Base-by-base conservation (phyloP, 1,140 invertebrate species). In the Zaprionus taronus region DNA sequence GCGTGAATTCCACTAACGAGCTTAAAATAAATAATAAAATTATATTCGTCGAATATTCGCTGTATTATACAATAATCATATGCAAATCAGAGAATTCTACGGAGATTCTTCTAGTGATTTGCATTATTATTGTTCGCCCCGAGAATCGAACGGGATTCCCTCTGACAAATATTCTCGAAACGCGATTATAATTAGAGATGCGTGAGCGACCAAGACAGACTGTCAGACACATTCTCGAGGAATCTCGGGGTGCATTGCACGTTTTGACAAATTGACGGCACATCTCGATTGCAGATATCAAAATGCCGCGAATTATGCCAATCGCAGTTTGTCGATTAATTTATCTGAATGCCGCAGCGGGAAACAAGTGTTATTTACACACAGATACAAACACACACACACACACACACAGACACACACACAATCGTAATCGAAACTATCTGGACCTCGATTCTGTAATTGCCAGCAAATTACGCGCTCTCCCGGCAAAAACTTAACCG, bases 401-500 rank as follows among this genome's bases (percentile, higher is more conserved):
- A 22, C 11, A n/a, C 14, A 34, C 63, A 22, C 31, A 69, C n/a
- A n/a, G n/a, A n/a, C n/a, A n/a, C 6, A 49, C 14, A 34, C 63
- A 22, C 31, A 69, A 17, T 7, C 41, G 67, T 63, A 65, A 76
- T 76, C 53, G 53, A 31, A 71, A 75, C 67, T 71, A 76, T 71
- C 55, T 62, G 62, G 53, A 85, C 72, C 82, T 81, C 72, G 83
- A 86, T 85, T 85, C 77, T 85, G 82, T 86, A 85, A 83, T 81
- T 81, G 79, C 41, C 60, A 51, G 61, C 81, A 65, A 81, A 81
- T 81, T 80, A 83, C 81, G 63, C 70, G 64, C 36, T 57, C 55
- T 22, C 57, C 31, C 74, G 58, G 22, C 20, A 31, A 55, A 55
- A 62, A 69, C 28, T 63, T 60, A 49, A 49, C 49, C 20, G 38